Base-by-base conservation (phyloP, 1,140 invertebrate genomes). In the Chrysomallon squamiferum region DNA sequence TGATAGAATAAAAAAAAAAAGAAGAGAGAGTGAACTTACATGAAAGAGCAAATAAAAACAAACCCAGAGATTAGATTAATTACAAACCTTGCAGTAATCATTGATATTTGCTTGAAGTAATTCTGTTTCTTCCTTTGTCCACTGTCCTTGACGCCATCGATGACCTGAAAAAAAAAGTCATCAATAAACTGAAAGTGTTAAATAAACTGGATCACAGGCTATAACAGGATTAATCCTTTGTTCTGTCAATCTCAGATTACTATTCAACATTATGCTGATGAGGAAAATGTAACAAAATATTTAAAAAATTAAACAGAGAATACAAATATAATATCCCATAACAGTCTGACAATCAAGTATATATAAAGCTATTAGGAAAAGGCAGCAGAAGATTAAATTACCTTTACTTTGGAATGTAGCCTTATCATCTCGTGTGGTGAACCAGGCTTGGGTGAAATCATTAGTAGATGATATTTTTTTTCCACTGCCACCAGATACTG, bases 61-160 rank as follows among this genome's bases (percentile, higher is more conserved):
- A n/a, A n/a, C n/a, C n/a, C n/a, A n/a, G n/a, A n/a, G n/a, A n/a
- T n/a, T n/a, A n/a, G n/a, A n/a, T n/a, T n/a, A n/a, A n/a, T 27
- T 32, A 74, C 62, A 67, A 70, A 86, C 84, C 69, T 77, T 75
- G 72, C 87, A 88, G 65, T 87, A 88, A 22, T 77, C 64, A 20
- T 69, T 69, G 62, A 88, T 87, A 67, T 88, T 88, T 9, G 68
- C 56, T 62, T 87, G 76, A 15, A 88, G 67, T 7, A 87, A 56
- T 22, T 87, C 85, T 11, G 85, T 77, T 74, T 88, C 87, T 60
- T 87, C 86, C 74, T 86, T 86, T 18, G 84, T 83, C 87, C 87
- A 88, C 73, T 87, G 86, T 22, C 87, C 87, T 72, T 87, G 86
- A 58, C 85, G 86, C 87, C 87, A 87, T 18, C 76, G 69, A 54